Percentiles rank a stretch among this genome's conserved stretches.
Evolutionary conservation across 35 echinoderm and acorn worm species (phyloP).

Genomic region (Acanthaster planci): DNA sequence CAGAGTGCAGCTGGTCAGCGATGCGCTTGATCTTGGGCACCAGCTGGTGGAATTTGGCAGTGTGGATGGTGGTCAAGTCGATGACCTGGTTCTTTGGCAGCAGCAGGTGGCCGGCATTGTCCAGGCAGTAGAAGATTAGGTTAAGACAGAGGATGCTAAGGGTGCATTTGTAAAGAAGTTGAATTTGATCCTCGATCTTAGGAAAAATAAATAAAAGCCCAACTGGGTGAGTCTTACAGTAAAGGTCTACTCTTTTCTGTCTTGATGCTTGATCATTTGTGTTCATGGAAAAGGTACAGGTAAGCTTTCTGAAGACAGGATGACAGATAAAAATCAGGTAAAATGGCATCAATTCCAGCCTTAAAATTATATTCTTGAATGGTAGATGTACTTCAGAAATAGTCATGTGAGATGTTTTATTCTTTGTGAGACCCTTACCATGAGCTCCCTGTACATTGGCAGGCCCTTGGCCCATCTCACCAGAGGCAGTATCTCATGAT

Average conservation of each 20-base stretch:
- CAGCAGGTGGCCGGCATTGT: conserved; percentile 1
- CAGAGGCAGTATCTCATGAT: conserved; percentile 58
- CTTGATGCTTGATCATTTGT: background rate
- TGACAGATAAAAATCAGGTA: too few species aligned
- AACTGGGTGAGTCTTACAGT: too few species aligned
- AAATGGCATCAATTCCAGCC: too few species aligned
- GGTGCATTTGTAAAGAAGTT: conserved; percentile 29
- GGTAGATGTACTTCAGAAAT: too few species aligned
- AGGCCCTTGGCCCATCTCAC: conserved; percentile 55
- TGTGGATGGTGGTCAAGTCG: background rate
- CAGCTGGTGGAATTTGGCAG: background rate
- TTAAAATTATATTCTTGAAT: too few species aligned
- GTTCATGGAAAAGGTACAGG: background rate
- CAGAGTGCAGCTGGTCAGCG: conserved; percentile 9
- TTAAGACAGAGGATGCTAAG: conserved; percentile 36
- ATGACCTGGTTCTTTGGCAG: conserved; percentile 37
- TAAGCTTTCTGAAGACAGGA: background rate
- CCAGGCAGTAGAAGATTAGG: conserved; percentile 35
- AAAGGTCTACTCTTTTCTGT: too few species aligned
- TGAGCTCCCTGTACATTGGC: conserved; percentile 63
- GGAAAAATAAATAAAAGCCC: background rate
- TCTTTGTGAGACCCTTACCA: conserved; percentile 46
- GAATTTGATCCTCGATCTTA: conserved; percentile 46
- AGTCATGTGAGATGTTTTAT: background rate
- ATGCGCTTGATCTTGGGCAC: conserved; percentile 28